These are phyloP conservation scores for Bubo bubo DNA, from an alignment of 2,113 vertebrate genomes.

Conservation along the genomic window DNA sequence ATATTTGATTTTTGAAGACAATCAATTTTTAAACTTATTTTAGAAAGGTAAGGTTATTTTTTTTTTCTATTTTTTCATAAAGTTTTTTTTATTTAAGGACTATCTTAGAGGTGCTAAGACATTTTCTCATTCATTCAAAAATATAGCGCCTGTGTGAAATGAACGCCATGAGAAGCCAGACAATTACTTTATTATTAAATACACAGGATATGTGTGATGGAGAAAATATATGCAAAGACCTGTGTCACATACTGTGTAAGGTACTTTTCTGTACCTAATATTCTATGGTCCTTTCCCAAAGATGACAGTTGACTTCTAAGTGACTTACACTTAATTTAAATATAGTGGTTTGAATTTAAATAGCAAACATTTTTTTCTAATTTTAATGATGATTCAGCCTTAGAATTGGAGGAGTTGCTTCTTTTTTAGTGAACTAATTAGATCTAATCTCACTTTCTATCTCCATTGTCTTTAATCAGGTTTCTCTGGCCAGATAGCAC, in stretches of 20 bases:
- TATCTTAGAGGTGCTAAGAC: not conserved
- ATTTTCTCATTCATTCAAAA: not conserved
- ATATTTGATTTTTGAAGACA: not conserved
- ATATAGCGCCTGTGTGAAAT: not conserved
- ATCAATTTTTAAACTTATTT: not conserved
- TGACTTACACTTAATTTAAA: not conserved
- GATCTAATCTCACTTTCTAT: not conserved
- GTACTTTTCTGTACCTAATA: not conserved
- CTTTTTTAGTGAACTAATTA: not conserved
- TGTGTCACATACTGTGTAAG: not conserved
- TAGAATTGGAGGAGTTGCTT: not conserved
- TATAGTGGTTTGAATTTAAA: not conserved
- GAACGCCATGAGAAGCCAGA: not conserved
- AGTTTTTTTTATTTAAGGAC: not conserved
- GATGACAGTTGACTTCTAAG: not conserved
- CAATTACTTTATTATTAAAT: not conserved
- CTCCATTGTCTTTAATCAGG: not conserved
- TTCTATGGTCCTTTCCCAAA: not conserved
- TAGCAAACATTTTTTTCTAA: not conserved
- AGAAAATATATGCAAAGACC: not conserved
- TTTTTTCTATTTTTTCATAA: not conserved
- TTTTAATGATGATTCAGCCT: not conserved
- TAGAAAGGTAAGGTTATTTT: not conserved
- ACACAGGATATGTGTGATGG: not conserved
- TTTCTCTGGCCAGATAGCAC: not conserved